A percentile compares a stretch with the other conserved stretches of the same genome.
These are phyloP conservation scores for Lagocephalus sceleratus DNA, from an alignment of 2,797 vertebrate species.

Conservation along the genomic window DNA sequence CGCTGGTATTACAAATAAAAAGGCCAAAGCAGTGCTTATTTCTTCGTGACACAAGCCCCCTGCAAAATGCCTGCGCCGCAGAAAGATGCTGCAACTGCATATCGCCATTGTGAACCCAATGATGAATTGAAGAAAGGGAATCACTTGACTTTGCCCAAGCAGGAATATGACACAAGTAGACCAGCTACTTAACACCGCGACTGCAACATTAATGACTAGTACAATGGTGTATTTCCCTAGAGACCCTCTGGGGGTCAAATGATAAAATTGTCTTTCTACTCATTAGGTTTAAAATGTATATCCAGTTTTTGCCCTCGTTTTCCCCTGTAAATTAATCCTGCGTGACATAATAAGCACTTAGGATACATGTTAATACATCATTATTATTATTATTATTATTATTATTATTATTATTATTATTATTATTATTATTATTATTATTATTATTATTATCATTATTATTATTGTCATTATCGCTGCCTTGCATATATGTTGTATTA, in stretches of 20 bases:
- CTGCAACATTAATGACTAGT: constrained; percentile 72
- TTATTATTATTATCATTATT: not conserved
- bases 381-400: constrained; percentile 20
- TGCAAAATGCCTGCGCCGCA: constrained; percentile 47
- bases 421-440: not conserved
- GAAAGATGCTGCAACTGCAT: constrained; percentile 38
- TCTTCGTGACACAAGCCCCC: constrained; percentile 23
- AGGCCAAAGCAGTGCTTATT: constrained; percentile 14
- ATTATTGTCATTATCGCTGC: not conserved
- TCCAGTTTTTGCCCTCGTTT: constrained; percentile 67
- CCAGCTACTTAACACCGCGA: constrained; percentile 74
- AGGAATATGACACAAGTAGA: constrained; percentile 74
- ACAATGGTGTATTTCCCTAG: constrained; percentile 67
- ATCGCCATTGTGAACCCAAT: constrained; percentile 30
- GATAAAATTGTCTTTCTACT: constrained; percentile 68
- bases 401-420: not conserved
- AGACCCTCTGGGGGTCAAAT: constrained; percentile 64
- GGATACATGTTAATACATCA: constrained; percentile 10
- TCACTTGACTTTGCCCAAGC: constrained; percentile 74
- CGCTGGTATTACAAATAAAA: not conserved
- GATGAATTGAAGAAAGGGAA: constrained; percentile 64
- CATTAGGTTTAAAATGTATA: constrained; percentile 70
- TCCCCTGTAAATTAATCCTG: constrained; percentile 67
- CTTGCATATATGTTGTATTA: no score
- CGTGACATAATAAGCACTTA: constrained; percentile 68